Percentiles rank a stretch among this genome's conserved stretches.
These are phyloP conservation scores for Dendrocincla tyrannina DNA, from an alignment of 2,797 vertebrate species.

Conservation along the genomic window DNA sequence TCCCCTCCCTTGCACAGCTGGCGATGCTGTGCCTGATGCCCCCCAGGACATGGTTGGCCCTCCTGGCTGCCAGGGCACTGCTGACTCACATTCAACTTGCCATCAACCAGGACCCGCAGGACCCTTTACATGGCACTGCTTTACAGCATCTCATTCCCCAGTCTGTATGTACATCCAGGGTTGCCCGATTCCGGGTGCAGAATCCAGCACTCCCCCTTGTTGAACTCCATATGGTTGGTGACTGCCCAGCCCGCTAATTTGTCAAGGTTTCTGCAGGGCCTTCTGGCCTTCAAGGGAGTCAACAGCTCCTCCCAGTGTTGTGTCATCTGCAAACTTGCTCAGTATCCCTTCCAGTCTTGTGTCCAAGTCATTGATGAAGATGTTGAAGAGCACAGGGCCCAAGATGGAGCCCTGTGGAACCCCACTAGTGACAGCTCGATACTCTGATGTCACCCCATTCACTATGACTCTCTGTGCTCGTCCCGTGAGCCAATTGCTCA, in stretches of 20 bases:
- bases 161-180: not conserved
- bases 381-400: not conserved
- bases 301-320: not conserved
- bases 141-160: not conserved
- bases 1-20: accelerated
- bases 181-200: not conserved
- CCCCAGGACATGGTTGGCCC: not conserved
- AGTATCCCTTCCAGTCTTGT: not conserved
- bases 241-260: not conserved
- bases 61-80: not conserved
- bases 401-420: not conserved
- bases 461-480: not conserved
- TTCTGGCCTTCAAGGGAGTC: not conserved
- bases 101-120: not conserved
- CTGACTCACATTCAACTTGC: not conserved
- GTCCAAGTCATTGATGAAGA: not conserved
- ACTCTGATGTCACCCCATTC: not conserved
- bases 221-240: not conserved
- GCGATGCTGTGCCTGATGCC: not conserved
- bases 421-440: not conserved
- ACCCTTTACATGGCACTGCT: not conserved
- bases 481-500: not conserved
- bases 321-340: not conserved
- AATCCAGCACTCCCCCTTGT: not conserved
- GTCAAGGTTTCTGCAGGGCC: not conserved